Evolutionary conservation across 2,113 vertebrate species (phyloP), one percentile per base, ranked within the genome.

Genomic region (Paramormyrops kingsleyae): DNA sequence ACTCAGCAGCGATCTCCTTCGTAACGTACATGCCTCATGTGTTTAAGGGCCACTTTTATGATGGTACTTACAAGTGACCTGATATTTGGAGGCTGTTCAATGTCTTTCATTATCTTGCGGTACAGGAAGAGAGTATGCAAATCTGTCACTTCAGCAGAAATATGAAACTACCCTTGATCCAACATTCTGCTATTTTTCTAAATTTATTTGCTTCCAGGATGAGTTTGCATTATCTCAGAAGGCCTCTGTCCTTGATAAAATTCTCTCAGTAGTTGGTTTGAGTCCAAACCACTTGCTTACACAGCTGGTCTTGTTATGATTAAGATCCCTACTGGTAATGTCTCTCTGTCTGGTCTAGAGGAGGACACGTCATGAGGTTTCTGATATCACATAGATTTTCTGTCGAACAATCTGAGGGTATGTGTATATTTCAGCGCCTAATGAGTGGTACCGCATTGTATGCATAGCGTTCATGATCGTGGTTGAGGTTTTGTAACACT

Each of bases 1-100:
- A 94, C 93, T 95, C 94, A 95, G 94, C 94, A 93, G 88, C 92
- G 93, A 91, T 94, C 93, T 92, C 92, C 92, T 93, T 91, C 89
- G 80, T 93, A 94, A 46, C 70, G 3, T 31, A 50, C 44, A 74
- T 49, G 88, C 46, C 88, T 77, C 88, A 77, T 88, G 59, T 88
- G 46, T 44, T 5, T 74, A 39, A 31, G 3, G 13, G 70, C 27
- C 83, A 85, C 83, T 49, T 77, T 77, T 77, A 66, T 84, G 66
- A 49, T 74, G 59, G 10, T 27, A 87, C 50, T 87, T 1, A 5
- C 47, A 56, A 35, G 44, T 46, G 44, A 62, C 87, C 87, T 88
- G 87, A 88, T 70, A 77, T 77, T 77, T 17, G 44, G 21, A 31
- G 44, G 62, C 62, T 47, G 70, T 44, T 80, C 46, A 9, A 53